These are phyloP conservation scores for Amphipyra berbera DNA, from an alignment of 2,888 invertebrate genomes.

Conservation along the genomic window DNA sequence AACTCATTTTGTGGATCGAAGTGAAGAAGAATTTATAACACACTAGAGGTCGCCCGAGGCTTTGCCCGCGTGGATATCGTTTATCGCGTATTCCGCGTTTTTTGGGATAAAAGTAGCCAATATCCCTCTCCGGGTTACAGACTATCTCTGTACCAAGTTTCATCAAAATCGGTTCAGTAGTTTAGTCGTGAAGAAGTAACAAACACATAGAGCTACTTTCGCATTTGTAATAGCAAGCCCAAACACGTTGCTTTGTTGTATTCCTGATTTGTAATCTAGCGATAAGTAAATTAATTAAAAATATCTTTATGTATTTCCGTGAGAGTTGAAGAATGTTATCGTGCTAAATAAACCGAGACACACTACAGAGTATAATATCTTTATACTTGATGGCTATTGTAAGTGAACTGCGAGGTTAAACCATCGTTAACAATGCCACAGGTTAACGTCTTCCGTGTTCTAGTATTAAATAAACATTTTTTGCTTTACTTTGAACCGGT, in stretches of 20 bases:
- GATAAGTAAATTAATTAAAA: conserved; percentile 5
- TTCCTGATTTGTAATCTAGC: not conserved
- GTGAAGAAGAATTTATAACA: conserved; percentile 24
- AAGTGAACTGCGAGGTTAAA: conserved; percentile 38
- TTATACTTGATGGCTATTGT: conserved; percentile 19
- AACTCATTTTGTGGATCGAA: conserved; percentile 18
- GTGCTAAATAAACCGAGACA: conserved; percentile 6
- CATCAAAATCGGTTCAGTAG: no score
- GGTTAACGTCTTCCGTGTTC: conserved; percentile 43
- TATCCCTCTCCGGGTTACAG: no score
- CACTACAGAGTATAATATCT: conserved; percentile 11
- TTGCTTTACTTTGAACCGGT: conserved; percentile 1
- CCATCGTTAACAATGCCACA: conserved; percentile 39
- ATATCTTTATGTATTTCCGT: conserved; percentile 9
- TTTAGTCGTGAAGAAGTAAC: no score
- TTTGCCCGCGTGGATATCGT: no score
- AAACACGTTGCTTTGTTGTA: not conserved
- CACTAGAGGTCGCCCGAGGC: no score
- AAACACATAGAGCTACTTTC: conserved; percentile 2
- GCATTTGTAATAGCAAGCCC: not conserved
- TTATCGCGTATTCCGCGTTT: no score
- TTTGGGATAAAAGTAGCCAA: no score
- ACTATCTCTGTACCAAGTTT: no score
- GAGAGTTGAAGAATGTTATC: conserved; percentile 10
- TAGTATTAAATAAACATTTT: conserved; percentile 36